A percentile compares a stretch with the other conserved stretches of the same genome.
phyloP scores from a whole-genome alignment of 2,113 vertebrate species.

The Bubalus kerabau region DNA sequence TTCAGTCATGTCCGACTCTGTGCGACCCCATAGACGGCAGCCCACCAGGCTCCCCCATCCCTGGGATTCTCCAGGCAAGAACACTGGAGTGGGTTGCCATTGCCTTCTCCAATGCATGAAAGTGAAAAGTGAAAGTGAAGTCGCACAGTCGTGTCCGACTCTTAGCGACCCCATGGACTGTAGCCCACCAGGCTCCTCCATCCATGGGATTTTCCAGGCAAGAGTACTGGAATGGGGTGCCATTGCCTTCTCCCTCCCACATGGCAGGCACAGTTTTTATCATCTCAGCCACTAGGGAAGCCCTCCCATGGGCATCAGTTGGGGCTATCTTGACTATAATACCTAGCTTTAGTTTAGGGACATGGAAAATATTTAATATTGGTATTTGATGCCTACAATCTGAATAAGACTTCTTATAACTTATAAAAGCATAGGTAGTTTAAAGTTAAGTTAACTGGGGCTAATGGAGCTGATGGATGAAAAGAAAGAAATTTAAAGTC shows the following conservation, averaged over 20 bases:
- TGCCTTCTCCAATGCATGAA: no score
- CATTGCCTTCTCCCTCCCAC: neutral
- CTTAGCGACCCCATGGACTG: no score
- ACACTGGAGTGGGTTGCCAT: no score
- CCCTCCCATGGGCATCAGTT: neutral
- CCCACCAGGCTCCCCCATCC: no score
- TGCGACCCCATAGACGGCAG: no score
- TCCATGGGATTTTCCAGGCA: no score
- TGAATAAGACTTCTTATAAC: neutral
- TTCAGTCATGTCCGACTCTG: no score
- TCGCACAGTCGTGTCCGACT: no score
- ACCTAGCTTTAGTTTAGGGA: neutral
- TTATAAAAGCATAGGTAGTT: neutral
- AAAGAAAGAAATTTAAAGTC: slow-evolving; percentile 33
- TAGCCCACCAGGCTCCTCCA: no score
- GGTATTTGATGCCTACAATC: neutral
- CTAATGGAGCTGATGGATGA: neutral
- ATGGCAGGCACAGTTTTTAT: neutral
- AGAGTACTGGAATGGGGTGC: no score
- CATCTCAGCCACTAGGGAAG: neutral
- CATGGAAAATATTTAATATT: neutral
- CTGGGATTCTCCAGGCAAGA: no score
- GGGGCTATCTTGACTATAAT: neutral
- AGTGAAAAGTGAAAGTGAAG: no score
- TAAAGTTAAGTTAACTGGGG: slow-evolving; percentile 37